Base-by-base conservation (phyloP, 2,888 invertebrate species). In the Sisyra nigra region DNA sequence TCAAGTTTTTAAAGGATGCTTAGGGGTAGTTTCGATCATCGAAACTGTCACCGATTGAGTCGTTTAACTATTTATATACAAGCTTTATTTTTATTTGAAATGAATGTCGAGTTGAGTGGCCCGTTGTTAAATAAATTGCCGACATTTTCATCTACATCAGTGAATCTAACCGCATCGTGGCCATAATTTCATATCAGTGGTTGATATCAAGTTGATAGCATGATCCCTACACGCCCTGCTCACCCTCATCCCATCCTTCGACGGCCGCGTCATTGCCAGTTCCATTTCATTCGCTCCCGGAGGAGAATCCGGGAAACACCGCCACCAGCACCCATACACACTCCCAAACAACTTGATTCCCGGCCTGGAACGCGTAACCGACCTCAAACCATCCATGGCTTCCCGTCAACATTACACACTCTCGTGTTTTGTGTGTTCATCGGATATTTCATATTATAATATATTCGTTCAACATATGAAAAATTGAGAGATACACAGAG, bases 151-250 rank as follows among this genome's bases (percentile, higher is more conserved):
- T 24, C 24, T 57, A 51, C 58, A 59, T 59, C 57, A 56, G 53
- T 54, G 57, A 59, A 57, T 58, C 59, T 55, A 56, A 55, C 56
- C 59, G 49, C 59, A 58, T 59, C 57, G 51, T 48, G 49, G 54
- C 57, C 51, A 58, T 59, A 58, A 59, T 57, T 59, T 59, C 54
- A 58, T 57, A 59, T 59, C 57, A 57, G 52, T 51, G 50, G 51
- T 40, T 44, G 56, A 59, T 58, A 57, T 57, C 57, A 54, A 53
- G 53, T 55, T 54, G 56, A 56, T 58, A 54, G 56, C 51, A 51
- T 54, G 52, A 52, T 52, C 53, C 51, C 46, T 29, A 32, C 46
- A 35, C 36, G 42, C 18, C 41, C 37, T 36, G 18, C 19, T 47
- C 10, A 11, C 44, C 11, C 31, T 17, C 15, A 30, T 15, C 29